Evolutionary conservation across 2,113 vertebrate species (phyloP).

Genomic region (Promerops cafer): DNA sequence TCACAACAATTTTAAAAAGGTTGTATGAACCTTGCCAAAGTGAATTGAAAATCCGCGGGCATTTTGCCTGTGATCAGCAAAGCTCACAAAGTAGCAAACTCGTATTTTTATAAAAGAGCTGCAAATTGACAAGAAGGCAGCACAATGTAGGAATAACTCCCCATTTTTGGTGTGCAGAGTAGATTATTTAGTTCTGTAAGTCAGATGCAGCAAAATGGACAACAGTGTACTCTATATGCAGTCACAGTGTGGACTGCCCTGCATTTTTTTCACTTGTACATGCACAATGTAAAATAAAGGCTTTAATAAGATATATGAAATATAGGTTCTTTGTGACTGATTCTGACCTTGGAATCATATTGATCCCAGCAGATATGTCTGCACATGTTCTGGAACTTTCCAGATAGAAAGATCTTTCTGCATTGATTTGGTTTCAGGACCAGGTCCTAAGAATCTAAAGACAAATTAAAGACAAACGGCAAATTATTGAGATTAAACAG

Average conservation of each 20-base stretch:
- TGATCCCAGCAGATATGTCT: background rate
- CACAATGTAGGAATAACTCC: accelerated
- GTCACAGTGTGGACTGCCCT: background rate
- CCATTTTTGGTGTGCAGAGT: background rate
- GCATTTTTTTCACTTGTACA: background rate
- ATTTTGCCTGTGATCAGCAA: background rate
- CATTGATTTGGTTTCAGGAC: background rate
- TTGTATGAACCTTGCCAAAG: background rate
- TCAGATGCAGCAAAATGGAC: background rate
- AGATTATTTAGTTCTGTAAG: background rate
- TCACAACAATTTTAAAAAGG: background rate
- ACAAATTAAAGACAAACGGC: background rate
- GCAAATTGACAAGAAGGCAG: background rate
- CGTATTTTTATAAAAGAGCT: background rate
- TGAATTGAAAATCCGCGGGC: background rate
- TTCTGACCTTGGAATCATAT: background rate
- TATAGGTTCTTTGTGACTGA: background rate
- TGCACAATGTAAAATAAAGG: background rate
- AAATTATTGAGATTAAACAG: background rate
- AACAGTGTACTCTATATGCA: background rate
- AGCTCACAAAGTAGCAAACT: background rate
- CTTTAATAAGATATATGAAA: background rate
- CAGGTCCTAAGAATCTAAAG: background rate
- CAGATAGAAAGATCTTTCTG: background rate
- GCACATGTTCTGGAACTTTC: background rate